These are phyloP conservation scores for Apostichopus japonicus DNA, from an alignment of 35 echinoderm and acorn worm genomes.

Conservation along the genomic window DNA sequence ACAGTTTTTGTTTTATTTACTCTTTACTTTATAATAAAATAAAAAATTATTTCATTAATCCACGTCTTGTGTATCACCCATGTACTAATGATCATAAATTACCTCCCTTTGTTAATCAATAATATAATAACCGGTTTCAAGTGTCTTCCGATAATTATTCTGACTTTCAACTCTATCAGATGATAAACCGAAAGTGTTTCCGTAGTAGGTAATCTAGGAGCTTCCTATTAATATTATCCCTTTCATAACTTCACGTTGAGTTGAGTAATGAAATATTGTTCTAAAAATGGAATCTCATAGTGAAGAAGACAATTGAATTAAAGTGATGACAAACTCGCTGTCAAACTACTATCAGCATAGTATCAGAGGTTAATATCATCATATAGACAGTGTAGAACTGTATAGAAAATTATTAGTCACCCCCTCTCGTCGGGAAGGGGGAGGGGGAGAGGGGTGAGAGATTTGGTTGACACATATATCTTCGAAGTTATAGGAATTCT, in stretches of 20 bases:
- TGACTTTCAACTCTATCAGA: not conserved
- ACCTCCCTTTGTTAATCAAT: not conserved
- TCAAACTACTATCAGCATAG: not conserved
- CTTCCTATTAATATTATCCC: not conserved
- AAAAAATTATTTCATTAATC: no score
- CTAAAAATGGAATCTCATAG: slow-evolving; percentile 22
- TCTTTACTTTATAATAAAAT: no score
- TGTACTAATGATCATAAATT: no score
- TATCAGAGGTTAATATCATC: no score
- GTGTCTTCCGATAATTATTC: not conserved
- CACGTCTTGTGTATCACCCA: no score
- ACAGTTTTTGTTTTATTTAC: no score
- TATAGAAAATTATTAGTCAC: no score
- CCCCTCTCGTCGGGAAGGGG: no score
- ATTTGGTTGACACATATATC: no score
- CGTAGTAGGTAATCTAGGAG: slow-evolving; percentile 20
- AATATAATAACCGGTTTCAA: not conserved
- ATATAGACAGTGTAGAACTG: no score
- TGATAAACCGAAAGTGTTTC: not conserved
- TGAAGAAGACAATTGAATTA: not conserved
- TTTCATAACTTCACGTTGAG: slow-evolving; percentile 1
- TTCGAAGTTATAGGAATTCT: no score
- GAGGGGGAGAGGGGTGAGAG: no score
- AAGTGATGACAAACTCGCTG: not conserved
- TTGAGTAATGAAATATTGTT: slow-evolving; percentile 15